Conservation (phyloP, 2,888 invertebrate species). For the Cheilosia soror region DNA sequence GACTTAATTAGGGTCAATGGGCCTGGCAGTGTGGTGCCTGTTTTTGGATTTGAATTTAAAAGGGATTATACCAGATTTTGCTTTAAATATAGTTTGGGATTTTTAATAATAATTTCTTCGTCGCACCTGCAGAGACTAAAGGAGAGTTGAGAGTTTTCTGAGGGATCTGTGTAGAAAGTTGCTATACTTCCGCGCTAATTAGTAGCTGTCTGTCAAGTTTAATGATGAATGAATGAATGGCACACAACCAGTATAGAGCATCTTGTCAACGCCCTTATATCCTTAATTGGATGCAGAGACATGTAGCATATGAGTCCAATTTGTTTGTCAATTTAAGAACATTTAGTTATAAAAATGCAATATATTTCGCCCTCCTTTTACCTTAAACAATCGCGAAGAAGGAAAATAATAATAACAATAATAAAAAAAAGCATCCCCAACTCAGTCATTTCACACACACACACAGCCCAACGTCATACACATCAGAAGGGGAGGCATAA, state of each 20-base stretch:
- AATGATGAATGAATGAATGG: background rate
- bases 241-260: background rate
- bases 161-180: background rate
- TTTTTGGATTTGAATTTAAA: constrained; percentile 2
- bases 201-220: background rate
- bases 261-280: background rate
- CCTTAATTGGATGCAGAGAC: constrained; percentile 15
- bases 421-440: constrained; percentile 29
- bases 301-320: constrained; percentile 34
- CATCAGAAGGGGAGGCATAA: constrained; percentile 35
- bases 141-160: background rate
- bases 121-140: background rate
- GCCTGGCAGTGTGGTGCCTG: background rate
- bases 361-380: constrained; percentile 12
- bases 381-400: too few relatives aligned
- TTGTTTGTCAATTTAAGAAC: constrained; percentile 36
- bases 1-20: constrained; percentile 48
- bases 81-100: background rate
- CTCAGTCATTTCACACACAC: constrained; percentile 20
- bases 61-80: background rate
- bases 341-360: constrained; percentile 14
- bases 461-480: background rate
- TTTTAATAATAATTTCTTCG: background rate
- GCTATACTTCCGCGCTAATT: background rate
- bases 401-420: background rate